Percentiles rank a stretch among this genome's conserved stretches.
phyloP scores from a whole-genome alignment of 1,140 invertebrate species.

The Micrasema longulum region DNA sequence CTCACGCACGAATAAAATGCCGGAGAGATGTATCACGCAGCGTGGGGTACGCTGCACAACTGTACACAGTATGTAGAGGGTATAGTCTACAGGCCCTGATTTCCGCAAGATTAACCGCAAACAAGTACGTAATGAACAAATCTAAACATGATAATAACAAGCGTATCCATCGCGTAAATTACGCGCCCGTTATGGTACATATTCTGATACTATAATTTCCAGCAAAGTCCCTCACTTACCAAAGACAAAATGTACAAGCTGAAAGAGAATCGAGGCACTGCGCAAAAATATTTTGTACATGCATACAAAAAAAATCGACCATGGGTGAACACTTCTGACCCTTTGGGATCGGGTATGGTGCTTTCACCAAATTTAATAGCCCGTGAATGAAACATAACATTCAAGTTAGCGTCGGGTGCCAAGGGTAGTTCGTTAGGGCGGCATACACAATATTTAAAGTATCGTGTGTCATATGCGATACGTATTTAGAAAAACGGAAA shows the following conservation, averaged over 20 bases:
- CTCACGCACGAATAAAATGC: neutral
- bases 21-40: conserved; percentile 18
- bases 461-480: neutral
- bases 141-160: conserved; percentile 54
- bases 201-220: conserved; percentile 42
- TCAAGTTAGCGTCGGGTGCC: conserved; percentile 23
- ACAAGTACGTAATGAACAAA: conserved; percentile 56
- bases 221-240: conserved; percentile 4
- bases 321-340: too few relatives aligned
- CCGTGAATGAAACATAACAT: conserved; percentile 19
- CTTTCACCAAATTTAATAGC: conserved; percentile 23
- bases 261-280: neutral
- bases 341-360: neutral
- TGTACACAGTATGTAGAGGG: neutral
- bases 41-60: neutral
- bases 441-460: conserved; percentile 35
- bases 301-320: neutral
- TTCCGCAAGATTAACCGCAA: conserved; percentile 55
- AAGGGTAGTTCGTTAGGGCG: conserved; percentile 35
- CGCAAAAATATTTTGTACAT: neutral
- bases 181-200: conserved; percentile 38
- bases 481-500: neutral
- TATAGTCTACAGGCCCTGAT: conserved; percentile 15
- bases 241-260: neutral
- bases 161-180: conserved; percentile 53